phyloP scores from a whole-genome alignment of 2,888 invertebrate species.

The Amorpha juglandis region DNA sequence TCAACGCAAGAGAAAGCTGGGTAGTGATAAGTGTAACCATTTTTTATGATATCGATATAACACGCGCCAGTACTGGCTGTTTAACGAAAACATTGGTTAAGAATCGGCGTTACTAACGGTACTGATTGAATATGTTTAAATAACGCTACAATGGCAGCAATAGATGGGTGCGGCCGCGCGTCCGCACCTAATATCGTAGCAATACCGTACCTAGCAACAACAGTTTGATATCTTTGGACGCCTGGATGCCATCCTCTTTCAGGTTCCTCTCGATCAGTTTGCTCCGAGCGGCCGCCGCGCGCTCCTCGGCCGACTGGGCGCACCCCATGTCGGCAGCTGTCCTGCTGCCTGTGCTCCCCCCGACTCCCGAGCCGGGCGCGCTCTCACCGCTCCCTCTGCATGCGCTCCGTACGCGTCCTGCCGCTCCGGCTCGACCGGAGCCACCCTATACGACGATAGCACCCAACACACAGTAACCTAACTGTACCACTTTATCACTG shows the following conservation, averaged over 20 bases:
- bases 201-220: constrained; percentile 93
- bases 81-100: constrained; percentile 4
- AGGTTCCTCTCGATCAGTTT: constrained; percentile 98
- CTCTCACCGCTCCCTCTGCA: constrained; percentile 85
- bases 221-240: constrained; percentile 99
- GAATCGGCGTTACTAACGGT: constrained; percentile 17
- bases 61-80: constrained; percentile 33
- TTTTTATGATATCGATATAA: constrained; percentile 26
- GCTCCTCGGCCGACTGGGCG: constrained; percentile 99
- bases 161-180: constrained; percentile 74
- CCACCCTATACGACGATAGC: constrained; percentile 77
- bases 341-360: constrained; percentile 78
- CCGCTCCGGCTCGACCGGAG: constrained; percentile 75
- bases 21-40: constrained; percentile 18
- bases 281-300: constrained; percentile 98
- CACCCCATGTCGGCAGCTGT: constrained; percentile 94
- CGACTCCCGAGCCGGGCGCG: constrained; percentile 84
- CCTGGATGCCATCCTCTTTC: constrained; percentile 99
- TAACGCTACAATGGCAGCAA: constrained; percentile 42
- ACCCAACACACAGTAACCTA: constrained; percentile 79
- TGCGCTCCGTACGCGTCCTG: constrained; percentile 78
- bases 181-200: constrained; percentile 39
- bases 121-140: constrained; percentile 22
- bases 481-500: constrained; percentile 75
- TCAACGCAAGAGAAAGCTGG: constrained; percentile 64